Evolutionary conservation across 2,888 invertebrate genomes (phyloP).

Genomic region (Lasioglossum malachurum): DNA sequence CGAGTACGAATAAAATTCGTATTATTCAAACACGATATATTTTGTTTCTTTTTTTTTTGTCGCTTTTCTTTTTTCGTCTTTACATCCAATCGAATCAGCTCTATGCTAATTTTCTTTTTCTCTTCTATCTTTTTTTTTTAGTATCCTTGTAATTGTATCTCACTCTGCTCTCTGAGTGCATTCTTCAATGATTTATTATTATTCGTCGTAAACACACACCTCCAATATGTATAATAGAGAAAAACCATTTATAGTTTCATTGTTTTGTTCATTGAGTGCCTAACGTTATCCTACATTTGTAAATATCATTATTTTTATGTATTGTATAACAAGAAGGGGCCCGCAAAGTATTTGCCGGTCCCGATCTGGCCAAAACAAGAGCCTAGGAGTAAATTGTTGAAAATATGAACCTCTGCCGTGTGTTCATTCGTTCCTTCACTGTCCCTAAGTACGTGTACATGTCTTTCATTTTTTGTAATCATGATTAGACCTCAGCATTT

Average conservation of each 20-base stretch:
- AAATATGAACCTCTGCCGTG: constrained; percentile 65
- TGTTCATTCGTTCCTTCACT: constrained; percentile 44
- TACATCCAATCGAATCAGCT: constrained; percentile 53
- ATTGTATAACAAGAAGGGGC: constrained; percentile 76
- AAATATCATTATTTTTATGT: constrained; percentile 83
- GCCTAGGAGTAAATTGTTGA: constrained; percentile 80
- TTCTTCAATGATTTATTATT: constrained; percentile 58
- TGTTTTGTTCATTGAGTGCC: constrained; percentile 82
- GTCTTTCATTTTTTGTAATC: background rate
- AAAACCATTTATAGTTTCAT: constrained; percentile 71
- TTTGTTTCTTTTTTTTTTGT: constrained; percentile 19
- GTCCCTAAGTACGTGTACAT: background rate
- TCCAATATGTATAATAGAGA: constrained; percentile 63
- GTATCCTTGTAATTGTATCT: constrained; percentile 66
- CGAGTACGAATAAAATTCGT: constrained; percentile 62
- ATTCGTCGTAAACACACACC: constrained; percentile 57
- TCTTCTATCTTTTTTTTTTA: background rate
- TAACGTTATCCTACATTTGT: constrained; percentile 82
- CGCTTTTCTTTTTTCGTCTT: constrained; percentile 15
- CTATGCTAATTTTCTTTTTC: constrained; percentile 45
- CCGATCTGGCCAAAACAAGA: constrained; percentile 78
- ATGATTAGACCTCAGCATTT: background rate
- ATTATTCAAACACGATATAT: constrained; percentile 46
- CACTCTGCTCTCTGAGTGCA: constrained; percentile 71
- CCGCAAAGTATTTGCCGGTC: constrained; percentile 68